Evolutionary conservation across 2,888 invertebrate species (phyloP).

Genomic region (Tinea trinotella): DNA sequence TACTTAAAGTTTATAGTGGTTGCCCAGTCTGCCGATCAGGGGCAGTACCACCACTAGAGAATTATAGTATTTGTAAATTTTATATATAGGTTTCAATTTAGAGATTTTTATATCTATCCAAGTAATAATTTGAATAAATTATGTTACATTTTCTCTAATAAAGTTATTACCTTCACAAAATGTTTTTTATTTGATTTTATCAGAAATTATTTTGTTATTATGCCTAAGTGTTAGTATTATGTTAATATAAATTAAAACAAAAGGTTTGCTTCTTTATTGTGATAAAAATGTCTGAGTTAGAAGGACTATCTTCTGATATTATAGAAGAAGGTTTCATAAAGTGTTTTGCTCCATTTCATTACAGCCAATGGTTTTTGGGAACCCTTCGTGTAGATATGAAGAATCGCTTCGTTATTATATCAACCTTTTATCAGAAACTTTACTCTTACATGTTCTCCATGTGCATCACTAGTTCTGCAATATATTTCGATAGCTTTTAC

Average conservation of each 20-base stretch:
- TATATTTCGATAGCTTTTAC: constrained; percentile 26
- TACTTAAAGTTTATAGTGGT: too few species aligned
- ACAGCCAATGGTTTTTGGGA: constrained; percentile 28
- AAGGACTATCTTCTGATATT: constrained; percentile 21
- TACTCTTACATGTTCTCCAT: constrained; percentile 29
- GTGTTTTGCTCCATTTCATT: constrained; percentile 29
- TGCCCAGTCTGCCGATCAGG: too few species aligned
- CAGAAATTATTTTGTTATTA: background rate
- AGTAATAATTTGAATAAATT: too few species aligned
- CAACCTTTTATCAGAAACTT: constrained; percentile 25
- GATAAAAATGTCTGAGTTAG: background rate
- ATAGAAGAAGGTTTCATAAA: constrained; percentile 28
- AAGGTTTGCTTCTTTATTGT: background rate
- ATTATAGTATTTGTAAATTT: too few species aligned
- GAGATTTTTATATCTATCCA: too few species aligned
- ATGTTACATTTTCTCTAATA: background rate
- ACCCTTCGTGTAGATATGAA: constrained; percentile 28
- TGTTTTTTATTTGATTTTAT: background rate
- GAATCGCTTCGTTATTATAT: constrained; percentile 24
- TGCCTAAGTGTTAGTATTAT: background rate
- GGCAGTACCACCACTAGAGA: too few species aligned
- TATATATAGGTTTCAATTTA: too few species aligned
- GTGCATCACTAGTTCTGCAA: constrained; percentile 24
- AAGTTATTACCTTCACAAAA: background rate
- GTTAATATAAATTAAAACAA: background rate